Conservation (phyloP, 2,797 vertebrate species). For the Enteromius anoplus region DNA sequence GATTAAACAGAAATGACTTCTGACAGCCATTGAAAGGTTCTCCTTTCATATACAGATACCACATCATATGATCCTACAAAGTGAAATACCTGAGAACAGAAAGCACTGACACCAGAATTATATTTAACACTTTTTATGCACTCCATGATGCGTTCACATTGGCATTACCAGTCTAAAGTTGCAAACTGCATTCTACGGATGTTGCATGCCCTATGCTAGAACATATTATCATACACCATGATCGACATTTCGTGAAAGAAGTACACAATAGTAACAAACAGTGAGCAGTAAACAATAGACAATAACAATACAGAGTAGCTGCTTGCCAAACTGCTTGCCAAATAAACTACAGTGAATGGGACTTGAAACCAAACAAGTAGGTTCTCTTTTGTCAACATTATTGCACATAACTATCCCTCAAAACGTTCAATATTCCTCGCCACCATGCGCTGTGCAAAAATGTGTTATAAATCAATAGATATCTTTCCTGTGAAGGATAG, state of each 20-base stretch:
- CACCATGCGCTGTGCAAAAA: background rate
- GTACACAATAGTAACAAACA: background rate
- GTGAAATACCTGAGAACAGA: background rate
- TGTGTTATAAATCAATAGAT: background rate
- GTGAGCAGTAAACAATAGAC: background rate
- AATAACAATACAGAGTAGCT: background rate
- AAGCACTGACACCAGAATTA: background rate
- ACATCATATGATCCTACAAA: slow-evolving; percentile 46
- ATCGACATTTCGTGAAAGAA: background rate
- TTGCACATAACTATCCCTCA: background rate
- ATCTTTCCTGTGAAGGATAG: background rate
- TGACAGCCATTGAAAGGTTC: slow-evolving; percentile 63
- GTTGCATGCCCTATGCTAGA: background rate
- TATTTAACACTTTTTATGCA: background rate
- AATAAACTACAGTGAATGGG: background rate
- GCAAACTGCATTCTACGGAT: background rate
- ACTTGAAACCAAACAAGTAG: background rate
- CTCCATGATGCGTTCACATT: background rate
- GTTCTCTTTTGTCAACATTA: background rate
- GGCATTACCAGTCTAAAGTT: background rate
- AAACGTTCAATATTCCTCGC: background rate
- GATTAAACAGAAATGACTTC: slow-evolving; percentile 71
- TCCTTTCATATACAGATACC: slow-evolving; percentile 52
- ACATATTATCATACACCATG: background rate
- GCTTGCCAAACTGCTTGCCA: background rate